Evolutionary conservation across 2,888 invertebrate genomes (phyloP), one percentile per base, ranked within the genome.

Genomic region (Ochropleura plecta): DNA sequence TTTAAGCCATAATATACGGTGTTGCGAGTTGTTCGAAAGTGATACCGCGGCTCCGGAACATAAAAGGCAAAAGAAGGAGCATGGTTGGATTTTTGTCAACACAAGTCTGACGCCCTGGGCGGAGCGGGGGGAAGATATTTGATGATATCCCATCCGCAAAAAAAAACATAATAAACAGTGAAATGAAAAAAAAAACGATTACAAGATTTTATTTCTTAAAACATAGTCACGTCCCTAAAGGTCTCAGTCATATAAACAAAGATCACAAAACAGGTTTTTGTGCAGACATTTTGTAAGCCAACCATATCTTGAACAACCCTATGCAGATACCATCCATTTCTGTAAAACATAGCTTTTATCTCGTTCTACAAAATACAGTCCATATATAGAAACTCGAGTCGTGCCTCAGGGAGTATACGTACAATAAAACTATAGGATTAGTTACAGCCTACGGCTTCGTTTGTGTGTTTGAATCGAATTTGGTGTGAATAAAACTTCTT

Each of bases 401-500:
- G 10, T 51, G n/a, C 84, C 81, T 68, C 14, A 14, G 81, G 67
- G 81, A 76, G 10, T 57, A 53, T 77, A 70, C 30, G 10, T 44
- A 30, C n/a, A 53, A 68, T 70, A 67, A 83, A 80, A 83, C 76
- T 83, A 57, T 67, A 44, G 72, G 48, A 76, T 84, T 79, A 68
- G 62, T 76, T 63, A 66, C 69, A 63, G 69, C 46, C 40, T 46
- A 62, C 53, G 63, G 70, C 12, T 72, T 48, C 14, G 72, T 84
- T 84, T 70, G 55, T 59, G 20, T 63, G 80, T 82, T 60, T 57
- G 16, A 82, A 84, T 82, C 59, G 67, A 81, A 80, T 84, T 80
- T 80, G 48, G 66, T 30, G 59, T 73, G 73, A 70, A 82, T 84
- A 82, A 69, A 84, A 76, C 66, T 83, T 81, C 73, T 82, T 70